Conservation (phyloP, 2,888 invertebrate species). For the Phortica okadai region DNA sequence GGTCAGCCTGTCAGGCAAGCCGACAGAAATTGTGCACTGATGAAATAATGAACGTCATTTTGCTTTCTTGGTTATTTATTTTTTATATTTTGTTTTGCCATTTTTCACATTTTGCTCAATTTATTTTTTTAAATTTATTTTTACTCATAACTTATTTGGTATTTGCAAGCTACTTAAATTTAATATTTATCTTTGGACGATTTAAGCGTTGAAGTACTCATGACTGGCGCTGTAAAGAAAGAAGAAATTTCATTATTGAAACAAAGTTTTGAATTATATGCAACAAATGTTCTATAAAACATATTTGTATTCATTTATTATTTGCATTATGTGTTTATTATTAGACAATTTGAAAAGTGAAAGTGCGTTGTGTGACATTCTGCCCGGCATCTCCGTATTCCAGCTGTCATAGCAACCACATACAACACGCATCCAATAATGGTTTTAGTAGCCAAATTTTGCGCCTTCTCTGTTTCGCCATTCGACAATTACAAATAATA, state of each 20-base stretch:
- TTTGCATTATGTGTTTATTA: neutral
- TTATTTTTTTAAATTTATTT: constrained; percentile 23
- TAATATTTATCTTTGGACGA: neutral
- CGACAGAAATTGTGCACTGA: constrained; percentile 36
- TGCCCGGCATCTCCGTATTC: neutral
- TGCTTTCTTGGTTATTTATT: constrained; percentile 8
- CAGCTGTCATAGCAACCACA: neutral
- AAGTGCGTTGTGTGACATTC: neutral
- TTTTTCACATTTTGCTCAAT: constrained; percentile 30
- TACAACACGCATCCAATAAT: no score
- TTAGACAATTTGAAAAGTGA: neutral
- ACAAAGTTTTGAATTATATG: neutral
- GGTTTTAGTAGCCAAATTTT: no score
- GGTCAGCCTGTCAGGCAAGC: no score
- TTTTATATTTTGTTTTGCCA: constrained; percentile 28
- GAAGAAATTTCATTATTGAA: no score
- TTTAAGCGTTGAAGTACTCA: neutral
- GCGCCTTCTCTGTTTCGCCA: neutral
- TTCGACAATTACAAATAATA: neutral
- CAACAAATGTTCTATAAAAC: neutral
- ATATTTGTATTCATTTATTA: neutral
- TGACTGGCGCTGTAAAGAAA: neutral
- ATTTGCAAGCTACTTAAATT: constrained; percentile 13
- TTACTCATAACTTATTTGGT: neutral
- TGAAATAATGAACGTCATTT: constrained; percentile 50